Evolutionary conservation across 2,888 invertebrate genomes (phyloP).

Genomic region (Noctua pronuba): DNA sequence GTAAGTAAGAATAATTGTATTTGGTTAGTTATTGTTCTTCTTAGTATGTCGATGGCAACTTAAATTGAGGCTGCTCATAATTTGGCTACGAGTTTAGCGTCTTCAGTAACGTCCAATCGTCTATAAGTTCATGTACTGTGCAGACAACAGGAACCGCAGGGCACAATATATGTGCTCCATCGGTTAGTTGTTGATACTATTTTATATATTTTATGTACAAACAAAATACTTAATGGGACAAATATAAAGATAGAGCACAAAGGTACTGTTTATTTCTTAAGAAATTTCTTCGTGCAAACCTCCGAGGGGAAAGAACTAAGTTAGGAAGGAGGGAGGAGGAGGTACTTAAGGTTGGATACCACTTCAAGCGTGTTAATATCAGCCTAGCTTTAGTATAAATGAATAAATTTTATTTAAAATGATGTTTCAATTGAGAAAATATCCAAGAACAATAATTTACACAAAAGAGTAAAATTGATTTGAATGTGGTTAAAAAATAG

Average conservation of each 20-base stretch:
- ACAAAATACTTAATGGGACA: background rate
- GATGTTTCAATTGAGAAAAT: background rate
- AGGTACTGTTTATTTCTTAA: background rate
- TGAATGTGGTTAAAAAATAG: background rate
- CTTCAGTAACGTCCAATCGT: background rate
- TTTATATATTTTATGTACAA: background rate
- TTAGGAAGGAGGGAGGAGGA: background rate
- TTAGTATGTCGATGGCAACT: background rate
- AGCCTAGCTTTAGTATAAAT: background rate
- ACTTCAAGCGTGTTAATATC: background rate
- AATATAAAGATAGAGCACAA: background rate
- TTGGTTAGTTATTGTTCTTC: background rate
- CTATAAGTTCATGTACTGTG: background rate
- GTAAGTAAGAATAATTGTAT: constrained; percentile 13
- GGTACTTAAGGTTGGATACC: background rate
- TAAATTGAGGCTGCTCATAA: background rate
- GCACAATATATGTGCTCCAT: background rate
- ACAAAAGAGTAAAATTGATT: background rate
- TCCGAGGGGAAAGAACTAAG: background rate
- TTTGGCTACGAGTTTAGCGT: background rate
- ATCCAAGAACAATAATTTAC: background rate
- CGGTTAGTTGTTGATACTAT: background rate
- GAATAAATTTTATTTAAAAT: background rate
- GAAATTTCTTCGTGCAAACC: background rate
- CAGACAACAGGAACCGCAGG: background rate